phyloP scores from a whole-genome alignment of 2,113 vertebrate species.

The Calidris pygmaea region DNA sequence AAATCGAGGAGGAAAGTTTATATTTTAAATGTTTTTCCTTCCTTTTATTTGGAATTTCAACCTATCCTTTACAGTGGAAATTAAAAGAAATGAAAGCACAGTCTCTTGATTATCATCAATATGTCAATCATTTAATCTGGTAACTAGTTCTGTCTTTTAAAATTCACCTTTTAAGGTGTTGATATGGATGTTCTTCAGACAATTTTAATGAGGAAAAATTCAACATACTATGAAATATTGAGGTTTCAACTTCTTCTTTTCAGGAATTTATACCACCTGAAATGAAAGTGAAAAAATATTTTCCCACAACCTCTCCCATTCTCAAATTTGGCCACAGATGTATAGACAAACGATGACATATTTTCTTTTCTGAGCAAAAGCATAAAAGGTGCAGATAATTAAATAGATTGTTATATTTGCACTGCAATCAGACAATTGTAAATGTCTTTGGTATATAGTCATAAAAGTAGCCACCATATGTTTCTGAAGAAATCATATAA shows the following conservation, averaged over 20 bases:
- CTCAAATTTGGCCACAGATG: background rate
- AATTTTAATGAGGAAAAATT: background rate
- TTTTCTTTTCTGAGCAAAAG: background rate
- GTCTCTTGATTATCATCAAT: background rate
- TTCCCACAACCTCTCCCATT: background rate
- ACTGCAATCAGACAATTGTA: background rate
- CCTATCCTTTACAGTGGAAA: background rate
- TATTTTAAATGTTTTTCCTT: background rate
- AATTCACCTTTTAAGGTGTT: background rate
- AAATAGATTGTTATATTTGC: background rate
- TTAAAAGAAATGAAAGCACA: background rate
- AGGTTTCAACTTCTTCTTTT: background rate
- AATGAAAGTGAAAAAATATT: background rate
- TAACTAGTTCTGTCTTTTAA: background rate
- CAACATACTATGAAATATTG: background rate
- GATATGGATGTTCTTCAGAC: background rate
- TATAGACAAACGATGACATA: background rate
- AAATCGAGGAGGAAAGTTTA: background rate
- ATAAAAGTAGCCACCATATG: background rate
- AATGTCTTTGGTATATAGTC: background rate
- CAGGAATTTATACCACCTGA: background rate
- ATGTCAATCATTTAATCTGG: background rate
- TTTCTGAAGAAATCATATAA: background rate
- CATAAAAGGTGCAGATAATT: background rate
- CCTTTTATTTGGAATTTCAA: background rate